Conservation (phyloP, 2,113 vertebrate genomes). For the Sceloporus tristichus region DNA sequence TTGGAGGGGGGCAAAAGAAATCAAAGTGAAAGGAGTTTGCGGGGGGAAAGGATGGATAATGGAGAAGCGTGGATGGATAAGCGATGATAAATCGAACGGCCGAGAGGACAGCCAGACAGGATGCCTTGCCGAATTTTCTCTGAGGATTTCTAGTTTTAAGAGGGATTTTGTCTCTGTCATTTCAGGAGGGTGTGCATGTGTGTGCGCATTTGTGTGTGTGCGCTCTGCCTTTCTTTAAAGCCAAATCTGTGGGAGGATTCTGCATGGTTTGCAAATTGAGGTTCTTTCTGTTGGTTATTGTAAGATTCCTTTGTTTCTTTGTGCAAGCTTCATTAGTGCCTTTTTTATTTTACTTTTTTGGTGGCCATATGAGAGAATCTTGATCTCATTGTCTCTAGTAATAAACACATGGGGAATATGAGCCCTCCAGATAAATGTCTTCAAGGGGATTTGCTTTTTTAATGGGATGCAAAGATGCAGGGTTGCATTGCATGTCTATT, state of each 20-base stretch:
- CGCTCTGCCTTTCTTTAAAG: background rate
- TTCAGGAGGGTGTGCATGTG: background rate
- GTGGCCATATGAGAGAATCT: background rate
- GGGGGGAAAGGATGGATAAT: no score
- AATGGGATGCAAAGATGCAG: slow-evolving; percentile 11
- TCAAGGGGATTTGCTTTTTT: slow-evolving; percentile 12
- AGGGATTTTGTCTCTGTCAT: slow-evolving; percentile 27
- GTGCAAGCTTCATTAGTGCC: background rate
- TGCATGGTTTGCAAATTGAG: slow-evolving; percentile 11
- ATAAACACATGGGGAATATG: background rate
- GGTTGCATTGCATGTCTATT: background rate
- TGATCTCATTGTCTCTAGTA: slow-evolving; percentile 33
- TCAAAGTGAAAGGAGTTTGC: background rate
- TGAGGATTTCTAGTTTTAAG: slow-evolving; percentile 35
- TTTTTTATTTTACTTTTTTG: slow-evolving; percentile 31
- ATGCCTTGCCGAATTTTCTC: background rate
- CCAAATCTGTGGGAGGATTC: background rate
- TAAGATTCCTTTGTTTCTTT: slow-evolving; percentile 22
- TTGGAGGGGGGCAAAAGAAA: background rate
- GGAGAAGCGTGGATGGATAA: no score
- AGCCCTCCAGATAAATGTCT: slow-evolving; percentile 14
- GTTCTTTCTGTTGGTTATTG: slow-evolving; percentile 6
- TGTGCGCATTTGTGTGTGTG: background rate
- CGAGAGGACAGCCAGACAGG: background rate
- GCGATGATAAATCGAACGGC: background rate